These are phyloP conservation scores for Drosophila pruinosa DNA, from an alignment of 1,140 invertebrate species.

Conservation along the genomic window DNA sequence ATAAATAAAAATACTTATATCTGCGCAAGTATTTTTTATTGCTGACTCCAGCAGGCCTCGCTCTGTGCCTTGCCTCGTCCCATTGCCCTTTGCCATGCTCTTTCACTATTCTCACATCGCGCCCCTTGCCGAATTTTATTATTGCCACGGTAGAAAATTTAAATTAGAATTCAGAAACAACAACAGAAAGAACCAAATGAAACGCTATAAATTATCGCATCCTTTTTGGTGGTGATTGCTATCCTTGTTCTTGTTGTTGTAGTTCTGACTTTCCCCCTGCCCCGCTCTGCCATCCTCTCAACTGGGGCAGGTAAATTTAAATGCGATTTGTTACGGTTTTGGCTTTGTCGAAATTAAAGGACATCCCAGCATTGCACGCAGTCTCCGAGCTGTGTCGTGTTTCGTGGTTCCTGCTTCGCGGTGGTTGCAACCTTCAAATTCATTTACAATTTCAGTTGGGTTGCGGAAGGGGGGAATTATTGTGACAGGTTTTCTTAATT, in stretches of 20 bases:
- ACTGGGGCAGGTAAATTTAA: constrained; percentile 76
- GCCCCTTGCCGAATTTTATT: constrained; percentile 53
- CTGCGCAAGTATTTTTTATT: constrained; percentile 56
- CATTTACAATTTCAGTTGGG: constrained; percentile 22
- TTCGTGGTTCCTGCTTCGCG: constrained; percentile 14
- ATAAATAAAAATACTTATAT: constrained; percentile 71
- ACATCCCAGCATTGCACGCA: constrained; percentile 10
- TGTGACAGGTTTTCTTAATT: constrained; percentile 73
- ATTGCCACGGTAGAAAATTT: constrained; percentile 73
- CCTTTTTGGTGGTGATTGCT: constrained; percentile 73
- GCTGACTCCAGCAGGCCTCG: constrained; percentile 19
- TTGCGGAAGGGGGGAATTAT: constrained; percentile 57
- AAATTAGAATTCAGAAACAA: constrained; percentile 77
- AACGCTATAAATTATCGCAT: constrained; percentile 81
- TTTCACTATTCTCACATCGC: constrained; percentile 1
- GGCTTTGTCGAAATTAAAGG: constrained; percentile 67
- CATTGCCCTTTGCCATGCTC: not conserved
- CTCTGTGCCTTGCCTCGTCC: not conserved
- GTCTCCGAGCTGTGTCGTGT: not conserved
- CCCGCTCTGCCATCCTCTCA: not conserved
- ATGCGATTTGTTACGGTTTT: constrained; percentile 82
- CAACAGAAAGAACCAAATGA: constrained; percentile 55
- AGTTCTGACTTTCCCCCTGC: constrained; percentile 16
- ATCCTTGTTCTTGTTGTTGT: constrained; percentile 2
- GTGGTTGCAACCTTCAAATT: constrained; percentile 26